Conservation (phyloP, 2,113 vertebrate species). For the Nothoprocta perdicaria region DNA sequence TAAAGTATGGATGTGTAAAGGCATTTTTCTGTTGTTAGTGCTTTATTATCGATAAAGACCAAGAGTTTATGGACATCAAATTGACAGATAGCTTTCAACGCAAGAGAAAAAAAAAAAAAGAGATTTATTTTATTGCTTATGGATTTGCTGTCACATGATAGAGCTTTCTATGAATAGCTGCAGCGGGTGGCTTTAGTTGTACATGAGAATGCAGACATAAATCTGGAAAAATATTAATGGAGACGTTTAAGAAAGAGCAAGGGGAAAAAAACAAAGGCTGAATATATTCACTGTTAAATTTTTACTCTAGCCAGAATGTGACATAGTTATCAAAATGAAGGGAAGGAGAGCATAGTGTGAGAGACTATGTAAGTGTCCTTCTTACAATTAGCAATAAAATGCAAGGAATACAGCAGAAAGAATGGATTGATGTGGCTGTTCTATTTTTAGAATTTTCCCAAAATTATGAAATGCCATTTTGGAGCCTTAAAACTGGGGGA, state of each 20-base stretch:
- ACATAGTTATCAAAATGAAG: neutral
- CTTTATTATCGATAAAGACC: neutral
- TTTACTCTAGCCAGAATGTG: neutral
- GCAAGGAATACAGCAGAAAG: neutral
- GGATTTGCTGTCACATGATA: neutral
- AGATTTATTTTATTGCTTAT: neutral
- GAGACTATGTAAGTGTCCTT: neutral
- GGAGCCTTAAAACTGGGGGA: neutral
- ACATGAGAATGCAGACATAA: fast-evolving
- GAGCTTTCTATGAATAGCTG: neutral
- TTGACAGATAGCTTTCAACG: neutral
- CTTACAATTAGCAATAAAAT: neutral
- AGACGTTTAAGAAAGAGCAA: neutral
- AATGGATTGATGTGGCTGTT: neutral
- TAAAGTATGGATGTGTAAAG: neutral
- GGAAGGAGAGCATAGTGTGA: neutral
- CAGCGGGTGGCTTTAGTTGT: neutral
- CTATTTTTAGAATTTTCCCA: neutral
- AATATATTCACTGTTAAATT: neutral
- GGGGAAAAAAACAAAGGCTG: neutral
- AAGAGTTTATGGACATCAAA: neutral
- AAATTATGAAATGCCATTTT: neutral
- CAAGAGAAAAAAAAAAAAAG: neutral
- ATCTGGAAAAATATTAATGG: neutral
- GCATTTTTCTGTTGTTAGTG: neutral